Evolutionary conservation across 2,113 vertebrate genomes (phyloP).

Genomic region (Corythornis madagascariensis): DNA sequence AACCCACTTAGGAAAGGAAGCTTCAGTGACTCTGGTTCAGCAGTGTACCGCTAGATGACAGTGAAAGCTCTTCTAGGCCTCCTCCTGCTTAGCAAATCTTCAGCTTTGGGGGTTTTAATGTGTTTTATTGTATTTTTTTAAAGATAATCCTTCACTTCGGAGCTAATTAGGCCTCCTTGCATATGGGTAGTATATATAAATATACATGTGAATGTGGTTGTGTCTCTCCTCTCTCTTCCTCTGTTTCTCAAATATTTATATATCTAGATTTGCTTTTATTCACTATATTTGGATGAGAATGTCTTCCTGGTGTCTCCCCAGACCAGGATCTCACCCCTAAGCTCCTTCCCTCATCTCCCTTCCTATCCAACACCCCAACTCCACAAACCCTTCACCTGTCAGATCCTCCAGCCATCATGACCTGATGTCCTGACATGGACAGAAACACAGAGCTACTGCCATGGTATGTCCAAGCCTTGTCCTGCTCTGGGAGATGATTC

Average conservation of each 20-base stretch:
- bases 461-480: neutral
- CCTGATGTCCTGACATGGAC: neutral
- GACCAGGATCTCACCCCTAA: neutral
- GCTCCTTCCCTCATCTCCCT: neutral
- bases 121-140: neutral
- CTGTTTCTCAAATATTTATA: neutral
- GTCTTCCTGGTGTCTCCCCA: neutral
- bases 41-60: slow-evolving; percentile 51
- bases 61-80: slow-evolving; percentile 26
- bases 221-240: neutral
- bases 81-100: neutral
- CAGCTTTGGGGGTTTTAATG: neutral
- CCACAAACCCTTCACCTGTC: neutral
- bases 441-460: neutral
- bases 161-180: neutral
- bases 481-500: neutral
- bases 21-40: neutral
- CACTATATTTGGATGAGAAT: neutral
- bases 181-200: neutral
- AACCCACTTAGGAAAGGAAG: neutral
- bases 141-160: neutral
- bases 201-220: neutral
- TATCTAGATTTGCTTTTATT: neutral
- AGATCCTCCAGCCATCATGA: neutral
- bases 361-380: neutral